Base-by-base conservation (phyloP, 2,797 vertebrate species). In the Melanotaenia maccullochi region DNA sequence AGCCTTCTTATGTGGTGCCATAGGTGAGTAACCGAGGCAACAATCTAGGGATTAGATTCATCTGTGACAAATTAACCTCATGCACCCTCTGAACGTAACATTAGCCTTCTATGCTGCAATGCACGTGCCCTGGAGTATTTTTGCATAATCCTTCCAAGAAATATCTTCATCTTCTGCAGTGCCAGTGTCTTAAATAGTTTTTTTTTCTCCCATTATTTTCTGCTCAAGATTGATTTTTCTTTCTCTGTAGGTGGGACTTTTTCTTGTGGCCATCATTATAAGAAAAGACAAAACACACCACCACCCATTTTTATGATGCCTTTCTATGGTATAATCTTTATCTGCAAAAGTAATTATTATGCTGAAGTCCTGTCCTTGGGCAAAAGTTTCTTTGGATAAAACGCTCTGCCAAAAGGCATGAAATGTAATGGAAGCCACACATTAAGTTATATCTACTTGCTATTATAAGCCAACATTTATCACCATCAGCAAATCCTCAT, bases 11-110 rank as follows among this genome's bases (percentile, higher is more conserved):
- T 59, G 42, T 24, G 33, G 71, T 54, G 80, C 81, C 76, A 78
- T 62, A 84, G 77, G 78, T 68, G 79, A 85, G 70, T 81, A 75
- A 78, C 64, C 0, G 38, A 76, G 61, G 72, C 69, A 75, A 62
- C 69, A 70, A 73, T 84, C 18, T 82, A 62, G 9, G 73, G 74
- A 88, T 83, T 79, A 81, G 60, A 86, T 76, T 69, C 58, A 83
- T 81, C 81, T 65, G 61, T 54, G 56, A 78, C 30, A 72, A 76
- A 70, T 85, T 68, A 73, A 76, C 86, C 60, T 25, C 13, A 28
- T 55, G 75, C 79, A 71, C 59, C 57, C 32, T 65, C 51, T 25
- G 49, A 76, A 75, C 1, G 5, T 59, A 59, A 73, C 57, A 89
- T 81, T 72, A 82, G 65, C 63, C 16, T 42, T 40, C 60, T 65